Base-by-base conservation (phyloP, 2,797 vertebrate species). In the Pseudochirops cupreus region DNA sequence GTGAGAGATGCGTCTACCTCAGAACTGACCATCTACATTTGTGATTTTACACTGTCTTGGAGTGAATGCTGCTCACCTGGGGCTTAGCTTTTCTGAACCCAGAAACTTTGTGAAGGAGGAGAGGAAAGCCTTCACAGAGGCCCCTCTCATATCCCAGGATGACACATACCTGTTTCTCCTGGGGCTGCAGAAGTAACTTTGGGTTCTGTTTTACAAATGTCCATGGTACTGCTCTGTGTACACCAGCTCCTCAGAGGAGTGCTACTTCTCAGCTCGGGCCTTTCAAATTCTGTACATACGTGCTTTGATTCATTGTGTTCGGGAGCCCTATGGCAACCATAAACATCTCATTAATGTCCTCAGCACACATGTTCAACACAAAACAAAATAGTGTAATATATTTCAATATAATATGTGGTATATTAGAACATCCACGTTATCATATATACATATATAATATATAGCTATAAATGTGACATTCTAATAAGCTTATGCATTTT, bases 251-350 rank as follows among this genome's bases (percentile, higher is more conserved):
- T 98, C 18, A 98, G 94, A 93, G 98, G 98, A 62, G 98, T 95
- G 93, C 97, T 98, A 0, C 95, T 92, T 95, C 99, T 99, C 62
- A 98, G 98, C 94, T 98, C 98, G 1, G 99, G 98, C 98, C 99
- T 99, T 62, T 99, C 99, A 9, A 98, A 98, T 94, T 99, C 99
- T 94, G 98, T 98, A 97, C 99, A 99, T 82, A 98, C 98, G 74
- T 99, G 99, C 56, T 99, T 99, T 94, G 99, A 97, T 92, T 99
- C 98, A 29, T 98, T 99, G 98, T 99, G 99, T 91, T 99, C 99
- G 9, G 99, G 98, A 98, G 99, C 98, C 95, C 99, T 99, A 94
- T 52, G 0, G 96, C 62, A 97, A 39, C n/a, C 67, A 82, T 18
- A 82, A 82, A 82, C 7, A 82, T 39, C 18, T 82, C 16, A 74